phyloP scores from a whole-genome alignment of 2,888 invertebrate genomes.

The Orthosia incerta region DNA sequence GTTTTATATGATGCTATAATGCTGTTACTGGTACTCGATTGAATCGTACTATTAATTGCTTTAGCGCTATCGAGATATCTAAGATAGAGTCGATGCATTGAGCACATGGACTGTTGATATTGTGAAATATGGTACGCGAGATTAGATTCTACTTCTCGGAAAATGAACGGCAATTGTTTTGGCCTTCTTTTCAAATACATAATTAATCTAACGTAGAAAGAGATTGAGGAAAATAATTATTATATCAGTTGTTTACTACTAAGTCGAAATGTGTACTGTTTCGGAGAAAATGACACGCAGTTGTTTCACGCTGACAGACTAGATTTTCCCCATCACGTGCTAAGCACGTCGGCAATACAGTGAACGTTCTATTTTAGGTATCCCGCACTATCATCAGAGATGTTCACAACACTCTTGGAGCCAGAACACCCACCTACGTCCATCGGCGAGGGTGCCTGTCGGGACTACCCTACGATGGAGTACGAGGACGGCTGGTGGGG shows the following conservation, averaged over 20 bases:
- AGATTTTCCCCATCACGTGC: neutral
- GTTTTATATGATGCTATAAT: slow-evolving; percentile 64
- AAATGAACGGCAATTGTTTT: slow-evolving; percentile 41
- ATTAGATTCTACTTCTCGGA: slow-evolving; percentile 55
- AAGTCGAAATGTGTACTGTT: neutral
- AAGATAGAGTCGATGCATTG: slow-evolving; percentile 41
- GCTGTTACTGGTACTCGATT: slow-evolving; percentile 68
- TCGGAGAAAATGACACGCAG: neutral
- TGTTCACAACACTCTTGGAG: slow-evolving; percentile 94
- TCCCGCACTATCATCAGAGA: slow-evolving; percentile 94
- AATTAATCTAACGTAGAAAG: slow-evolving; percentile 37
- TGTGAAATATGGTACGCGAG: slow-evolving; percentile 30
- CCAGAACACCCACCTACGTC: slow-evolving; percentile 93
- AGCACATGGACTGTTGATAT: slow-evolving; percentile 17
- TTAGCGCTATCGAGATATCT: slow-evolving; percentile 59
- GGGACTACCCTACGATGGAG: slow-evolving; percentile 86
- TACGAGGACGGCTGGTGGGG: slow-evolving; percentile 95
- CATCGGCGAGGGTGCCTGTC: slow-evolving; percentile 89
- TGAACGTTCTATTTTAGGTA: slow-evolving; percentile 84
- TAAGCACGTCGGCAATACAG: slow-evolving; percentile 22
- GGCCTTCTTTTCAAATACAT: slow-evolving; percentile 56
- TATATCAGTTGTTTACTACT: slow-evolving; percentile 26
- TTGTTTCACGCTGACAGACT: neutral
- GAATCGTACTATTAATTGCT: slow-evolving; percentile 69
- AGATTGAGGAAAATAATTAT: slow-evolving; percentile 49